A percentile compares a stretch with the other conserved stretches of the same genome.
phyloP scores from a whole-genome alignment of 2,888 invertebrate species.

The Epinotia brunnichana region DNA sequence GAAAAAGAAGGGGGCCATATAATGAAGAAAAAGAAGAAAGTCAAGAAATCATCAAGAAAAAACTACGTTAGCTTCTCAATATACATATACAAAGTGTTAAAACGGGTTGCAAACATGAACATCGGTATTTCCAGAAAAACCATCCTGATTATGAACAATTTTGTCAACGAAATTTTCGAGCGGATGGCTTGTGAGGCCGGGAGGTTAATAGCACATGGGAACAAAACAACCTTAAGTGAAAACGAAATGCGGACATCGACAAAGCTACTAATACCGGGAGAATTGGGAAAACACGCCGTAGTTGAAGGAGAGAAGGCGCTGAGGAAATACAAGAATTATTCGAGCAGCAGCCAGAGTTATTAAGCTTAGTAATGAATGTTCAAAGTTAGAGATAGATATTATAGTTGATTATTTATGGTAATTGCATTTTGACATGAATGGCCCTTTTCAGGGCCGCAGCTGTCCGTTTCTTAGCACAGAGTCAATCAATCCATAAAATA shows the following conservation, averaged over 20 bases:
- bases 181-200: constrained; percentile 87
- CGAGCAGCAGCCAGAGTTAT: constrained; percentile 38
- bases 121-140: constrained; percentile 87
- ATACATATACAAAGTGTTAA: constrained; percentile 86
- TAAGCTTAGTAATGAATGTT: constrained; percentile 17
- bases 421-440: constrained; percentile 35
- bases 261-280: constrained; percentile 87
- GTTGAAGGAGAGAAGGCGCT: constrained; percentile 86
- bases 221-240: constrained; percentile 86
- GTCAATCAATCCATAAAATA: constrained; percentile 17
- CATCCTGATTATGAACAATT: constrained; percentile 90
- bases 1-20: constrained; percentile 67
- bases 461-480: constrained; percentile 17
- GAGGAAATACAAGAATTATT: constrained; percentile 66
- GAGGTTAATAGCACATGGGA: constrained; percentile 85
- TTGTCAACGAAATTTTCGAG: constrained; percentile 89
- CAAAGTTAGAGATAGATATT: constrained; percentile 48
- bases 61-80: constrained; percentile 81
- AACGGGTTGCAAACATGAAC: constrained; percentile 83
- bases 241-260: constrained; percentile 88
- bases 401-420: constrained; percentile 60
- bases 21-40: constrained; percentile 56
- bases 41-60: constrained; percentile 81
- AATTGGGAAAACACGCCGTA: constrained; percentile 88
- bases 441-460: constrained; percentile 47